Percentiles rank a stretch among this genome's conserved stretches.
Conservation (phyloP, 2,113 vertebrate genomes). For the Cathartes aura region DNA sequence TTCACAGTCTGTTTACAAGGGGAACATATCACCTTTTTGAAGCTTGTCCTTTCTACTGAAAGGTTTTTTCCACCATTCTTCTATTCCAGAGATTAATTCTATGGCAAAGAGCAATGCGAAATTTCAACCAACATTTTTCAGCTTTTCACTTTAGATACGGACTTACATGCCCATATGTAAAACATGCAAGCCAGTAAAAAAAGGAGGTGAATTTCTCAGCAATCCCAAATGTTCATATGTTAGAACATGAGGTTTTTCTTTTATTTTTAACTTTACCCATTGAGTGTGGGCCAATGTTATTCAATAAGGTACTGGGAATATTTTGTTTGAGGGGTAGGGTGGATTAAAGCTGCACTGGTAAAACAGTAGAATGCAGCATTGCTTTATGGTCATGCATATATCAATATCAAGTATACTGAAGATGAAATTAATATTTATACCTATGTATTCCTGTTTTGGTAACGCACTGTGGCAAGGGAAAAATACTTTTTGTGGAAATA, state of each 20-base stretch:
- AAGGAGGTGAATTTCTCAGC: background rate
- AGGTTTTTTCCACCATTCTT: background rate
- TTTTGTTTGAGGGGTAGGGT: rapidly evolving
- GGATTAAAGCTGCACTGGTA: background rate
- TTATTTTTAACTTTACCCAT: background rate
- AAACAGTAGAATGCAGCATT: background rate
- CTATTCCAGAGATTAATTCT: background rate
- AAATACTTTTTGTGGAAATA: background rate
- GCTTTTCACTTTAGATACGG: background rate
- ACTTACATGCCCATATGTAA: background rate
- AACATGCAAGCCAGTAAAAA: background rate
- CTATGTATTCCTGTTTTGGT: background rate
- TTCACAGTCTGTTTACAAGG: background rate
- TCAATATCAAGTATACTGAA: background rate
- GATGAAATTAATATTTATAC: background rate
- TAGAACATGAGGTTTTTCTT: background rate
- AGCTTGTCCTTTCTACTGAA: background rate
- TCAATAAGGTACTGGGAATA: no score
- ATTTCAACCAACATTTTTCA: background rate
- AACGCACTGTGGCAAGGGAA: background rate
- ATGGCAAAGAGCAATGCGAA: background rate
- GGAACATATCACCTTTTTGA: background rate
- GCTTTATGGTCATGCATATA: background rate
- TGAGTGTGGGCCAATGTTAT: background rate
- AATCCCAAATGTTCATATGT: rapidly evolving